Percentiles rank a stretch among this genome's conserved stretches.
Conservation (phyloP, 2,113 vertebrate species). For the Pycnonotus jocosus region DNA sequence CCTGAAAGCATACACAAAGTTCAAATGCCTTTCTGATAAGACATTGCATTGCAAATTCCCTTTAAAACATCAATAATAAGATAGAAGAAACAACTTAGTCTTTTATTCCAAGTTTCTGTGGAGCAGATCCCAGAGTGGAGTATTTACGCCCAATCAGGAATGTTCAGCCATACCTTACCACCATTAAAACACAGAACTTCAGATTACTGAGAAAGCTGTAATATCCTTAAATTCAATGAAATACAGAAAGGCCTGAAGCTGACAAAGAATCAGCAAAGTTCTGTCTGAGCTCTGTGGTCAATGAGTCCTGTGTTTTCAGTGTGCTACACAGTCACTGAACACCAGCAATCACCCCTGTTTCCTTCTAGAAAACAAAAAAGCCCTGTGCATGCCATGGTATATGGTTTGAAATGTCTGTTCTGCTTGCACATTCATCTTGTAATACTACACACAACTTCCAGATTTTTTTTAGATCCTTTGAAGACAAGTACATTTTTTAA, state of each 20-base stretch:
- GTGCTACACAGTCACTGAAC: neutral
- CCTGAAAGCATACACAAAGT: neutral
- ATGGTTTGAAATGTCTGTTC: neutral
- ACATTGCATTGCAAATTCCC: neutral
- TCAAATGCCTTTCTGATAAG: neutral
- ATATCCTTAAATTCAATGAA: neutral
- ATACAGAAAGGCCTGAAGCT: neutral
- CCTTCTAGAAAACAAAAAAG: neutral
- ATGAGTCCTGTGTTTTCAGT: neutral
- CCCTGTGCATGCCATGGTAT: neutral
- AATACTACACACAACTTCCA: neutral
- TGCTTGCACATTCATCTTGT: neutral
- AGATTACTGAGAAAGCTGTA: neutral
- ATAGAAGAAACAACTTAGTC: neutral
- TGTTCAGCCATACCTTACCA: neutral
- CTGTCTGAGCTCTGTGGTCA: neutral
- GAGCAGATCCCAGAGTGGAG: neutral
- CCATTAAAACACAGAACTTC: neutral
- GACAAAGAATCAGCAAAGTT: neutral
- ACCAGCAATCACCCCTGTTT: accelerated
- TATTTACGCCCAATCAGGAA: neutral
- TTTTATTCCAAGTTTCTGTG: neutral
- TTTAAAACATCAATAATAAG: neutral
- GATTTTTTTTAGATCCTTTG: neutral
- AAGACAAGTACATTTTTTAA: neutral